These are phyloP conservation scores for Platerodrilus igneus DNA, from an alignment of 2,888 invertebrate species.

Conservation along the genomic window DNA sequence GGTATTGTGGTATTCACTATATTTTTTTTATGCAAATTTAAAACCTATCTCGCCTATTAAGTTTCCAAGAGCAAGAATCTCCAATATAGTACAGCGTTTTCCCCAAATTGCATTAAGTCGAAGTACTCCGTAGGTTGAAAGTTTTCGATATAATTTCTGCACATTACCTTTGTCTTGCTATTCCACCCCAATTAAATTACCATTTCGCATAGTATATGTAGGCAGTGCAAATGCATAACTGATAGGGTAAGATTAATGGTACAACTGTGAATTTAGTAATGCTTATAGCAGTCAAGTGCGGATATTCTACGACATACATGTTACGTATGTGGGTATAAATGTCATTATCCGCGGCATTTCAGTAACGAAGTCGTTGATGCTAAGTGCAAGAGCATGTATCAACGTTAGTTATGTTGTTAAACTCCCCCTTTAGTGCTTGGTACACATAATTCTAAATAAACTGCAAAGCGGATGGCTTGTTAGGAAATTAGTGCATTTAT, in stretches of 20 bases:
- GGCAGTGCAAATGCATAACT: slow-evolving; percentile 1
- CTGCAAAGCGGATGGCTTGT: slow-evolving; percentile 8
- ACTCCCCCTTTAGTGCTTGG: slow-evolving; percentile 32
- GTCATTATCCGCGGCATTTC: slow-evolving; percentile 26
- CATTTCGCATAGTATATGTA: too few relatives aligned
- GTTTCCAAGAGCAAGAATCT: too few relatives aligned
- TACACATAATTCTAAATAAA: slow-evolving; percentile 35
- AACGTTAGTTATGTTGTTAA: slow-evolving; percentile 38
- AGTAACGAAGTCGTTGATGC: slow-evolving; percentile 32
- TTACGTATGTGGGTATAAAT: slow-evolving; percentile 29
- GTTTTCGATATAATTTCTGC: too few relatives aligned
- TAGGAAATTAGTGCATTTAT: too few relatives aligned
- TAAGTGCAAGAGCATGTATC: slow-evolving; percentile 40
- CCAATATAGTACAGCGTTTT: too few relatives aligned
- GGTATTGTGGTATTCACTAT: too few relatives aligned
- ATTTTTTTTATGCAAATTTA: too few relatives aligned
- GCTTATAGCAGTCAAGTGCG: slow-evolving; percentile 23
- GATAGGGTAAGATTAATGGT: slow-evolving; percentile 20
- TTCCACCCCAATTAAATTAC: too few relatives aligned
- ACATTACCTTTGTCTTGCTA: too few relatives aligned
- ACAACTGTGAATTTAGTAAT: slow-evolving; percentile 12
- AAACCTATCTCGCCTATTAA: too few relatives aligned
- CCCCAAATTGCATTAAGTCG: too few relatives aligned
- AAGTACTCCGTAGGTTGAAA: too few relatives aligned
- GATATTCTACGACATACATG: slow-evolving; percentile 18